Evolutionary conservation across 2,888 invertebrate genomes (phyloP).

Genomic region (Campoplex nolae): DNA sequence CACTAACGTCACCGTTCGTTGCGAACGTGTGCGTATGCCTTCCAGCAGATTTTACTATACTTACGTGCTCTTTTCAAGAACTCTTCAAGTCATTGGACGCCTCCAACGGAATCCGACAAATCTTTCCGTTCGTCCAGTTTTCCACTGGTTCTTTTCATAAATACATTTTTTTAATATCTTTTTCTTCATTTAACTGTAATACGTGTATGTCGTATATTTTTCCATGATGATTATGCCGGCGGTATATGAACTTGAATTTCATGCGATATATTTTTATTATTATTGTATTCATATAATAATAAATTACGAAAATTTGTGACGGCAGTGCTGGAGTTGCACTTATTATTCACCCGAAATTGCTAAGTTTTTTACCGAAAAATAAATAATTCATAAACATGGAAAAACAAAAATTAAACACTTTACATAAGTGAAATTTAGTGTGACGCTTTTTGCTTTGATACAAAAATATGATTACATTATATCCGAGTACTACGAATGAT

Average conservation of each 20-base stretch:
- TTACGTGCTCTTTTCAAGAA: constrained; percentile 6
- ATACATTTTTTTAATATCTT: neutral
- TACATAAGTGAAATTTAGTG: neutral
- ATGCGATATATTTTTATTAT: neutral
- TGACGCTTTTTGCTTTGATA: neutral
- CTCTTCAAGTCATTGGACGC: constrained; percentile 42
- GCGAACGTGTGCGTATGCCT: constrained; percentile 1
- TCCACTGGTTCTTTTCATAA: constrained; percentile 6
- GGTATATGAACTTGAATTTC: neutral
- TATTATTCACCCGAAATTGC: neutral
- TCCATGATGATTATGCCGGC: neutral
- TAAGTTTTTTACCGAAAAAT: neutral
- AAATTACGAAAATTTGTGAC: neutral
- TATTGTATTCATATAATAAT: neutral
- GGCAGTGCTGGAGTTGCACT: neutral
- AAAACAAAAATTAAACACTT: neutral
- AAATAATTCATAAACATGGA: neutral
- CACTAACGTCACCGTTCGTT: constrained; percentile 9
- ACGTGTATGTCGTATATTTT: neutral
- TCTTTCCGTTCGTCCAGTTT: constrained; percentile 50
- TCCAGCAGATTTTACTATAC: constrained; percentile 47
- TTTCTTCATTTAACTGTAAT: neutral
- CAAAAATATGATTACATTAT: neutral
- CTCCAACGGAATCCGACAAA: constrained; percentile 54
- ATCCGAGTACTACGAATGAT: neutral